Evolutionary conservation across 2,113 vertebrate genomes (phyloP).

Genomic region (Taurulus bubalis): DNA sequence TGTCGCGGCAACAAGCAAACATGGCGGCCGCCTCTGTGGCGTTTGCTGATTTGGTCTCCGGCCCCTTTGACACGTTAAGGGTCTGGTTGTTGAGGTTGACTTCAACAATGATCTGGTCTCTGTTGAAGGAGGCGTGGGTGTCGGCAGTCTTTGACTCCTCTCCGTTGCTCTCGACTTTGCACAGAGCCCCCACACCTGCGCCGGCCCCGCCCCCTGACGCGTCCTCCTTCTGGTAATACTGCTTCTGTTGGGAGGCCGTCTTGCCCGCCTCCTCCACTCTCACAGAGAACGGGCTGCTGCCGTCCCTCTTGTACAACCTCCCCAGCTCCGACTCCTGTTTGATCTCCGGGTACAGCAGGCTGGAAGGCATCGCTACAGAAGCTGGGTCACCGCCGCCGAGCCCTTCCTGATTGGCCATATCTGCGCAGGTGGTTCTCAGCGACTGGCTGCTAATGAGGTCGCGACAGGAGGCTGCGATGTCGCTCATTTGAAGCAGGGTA

Average conservation of each 20-base stretch:
- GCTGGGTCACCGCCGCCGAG: conserved; percentile 28
- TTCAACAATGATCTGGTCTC: conserved; percentile 97
- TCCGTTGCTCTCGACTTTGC: conserved; percentile 85
- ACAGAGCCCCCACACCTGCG: conserved; percentile 65
- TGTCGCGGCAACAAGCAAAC: conserved; percentile 71
- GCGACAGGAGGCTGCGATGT: conserved; percentile 92
- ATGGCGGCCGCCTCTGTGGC: conserved; percentile 68
- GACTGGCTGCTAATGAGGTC: conserved; percentile 91
- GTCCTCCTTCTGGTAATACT: conserved; percentile 91
- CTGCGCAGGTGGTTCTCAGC: conserved; percentile 80
- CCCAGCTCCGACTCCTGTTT: conserved; percentile 91
- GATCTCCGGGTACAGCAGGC: conserved; percentile 90
- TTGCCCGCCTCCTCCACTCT: conserved; percentile 86
- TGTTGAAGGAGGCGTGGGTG: conserved; percentile 84
- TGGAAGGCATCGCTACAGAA: conserved; percentile 46
- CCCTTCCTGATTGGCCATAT: conserved; percentile 84
- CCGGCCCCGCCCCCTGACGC: conserved; percentile 42
- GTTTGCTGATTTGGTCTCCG: conserved; percentile 83
- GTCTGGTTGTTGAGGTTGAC: conserved; percentile 99
- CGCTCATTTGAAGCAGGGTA: conserved; percentile 92
- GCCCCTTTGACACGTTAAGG: conserved; percentile 93
- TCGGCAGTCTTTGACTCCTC: conserved; percentile 83
- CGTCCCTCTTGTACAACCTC: conserved; percentile 90
- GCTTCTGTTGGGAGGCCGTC: conserved; percentile 77
- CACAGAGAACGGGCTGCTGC: conserved; percentile 88